Conservation (phyloP, 2,888 invertebrate species). For the Eumacrocentrus americanus region DNA sequence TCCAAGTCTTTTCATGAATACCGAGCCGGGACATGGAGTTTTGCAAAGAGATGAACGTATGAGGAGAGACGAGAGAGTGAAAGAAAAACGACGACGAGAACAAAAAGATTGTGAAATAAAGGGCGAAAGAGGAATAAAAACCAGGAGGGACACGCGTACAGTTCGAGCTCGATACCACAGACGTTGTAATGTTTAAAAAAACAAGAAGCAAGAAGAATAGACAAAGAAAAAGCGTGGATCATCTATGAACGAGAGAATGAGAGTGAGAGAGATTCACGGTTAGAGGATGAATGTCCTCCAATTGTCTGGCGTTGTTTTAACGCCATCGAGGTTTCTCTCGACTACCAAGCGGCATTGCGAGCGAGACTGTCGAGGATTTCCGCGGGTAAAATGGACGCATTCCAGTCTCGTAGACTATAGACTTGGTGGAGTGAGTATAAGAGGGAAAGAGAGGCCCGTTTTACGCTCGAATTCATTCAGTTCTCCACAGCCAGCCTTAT, state of each 20-base stretch:
- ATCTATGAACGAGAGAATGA: not conserved
- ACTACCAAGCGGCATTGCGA: no score
- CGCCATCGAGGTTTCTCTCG: not conserved
- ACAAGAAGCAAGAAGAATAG: not conserved
- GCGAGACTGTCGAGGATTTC: not conserved
- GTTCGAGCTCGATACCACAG: not conserved
- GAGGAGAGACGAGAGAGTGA: not conserved
- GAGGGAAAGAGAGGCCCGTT: no score
- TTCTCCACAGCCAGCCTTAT: no score
- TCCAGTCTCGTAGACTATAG: no score
- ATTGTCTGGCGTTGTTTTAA: not conserved
- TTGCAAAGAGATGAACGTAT: not conserved
- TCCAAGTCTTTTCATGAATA: not conserved
- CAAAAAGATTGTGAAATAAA: not conserved
- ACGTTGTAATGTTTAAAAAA: not conserved
- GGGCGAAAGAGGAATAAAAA: not conserved
- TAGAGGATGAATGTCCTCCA: not conserved
- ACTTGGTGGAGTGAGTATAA: no score
- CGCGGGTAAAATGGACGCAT: not conserved
- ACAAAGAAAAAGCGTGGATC: not conserved
- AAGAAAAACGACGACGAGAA: not conserved
- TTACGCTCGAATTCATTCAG: no score
- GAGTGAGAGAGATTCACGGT: not conserved
- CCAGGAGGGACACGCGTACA: not conserved
- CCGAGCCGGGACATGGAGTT: not conserved